A percentile compares a stretch with the other conserved stretches of the same genome.
Evolutionary conservation across 2,113 vertebrate species (phyloP).

Genomic region (Chaenogobius annularis): DNA sequence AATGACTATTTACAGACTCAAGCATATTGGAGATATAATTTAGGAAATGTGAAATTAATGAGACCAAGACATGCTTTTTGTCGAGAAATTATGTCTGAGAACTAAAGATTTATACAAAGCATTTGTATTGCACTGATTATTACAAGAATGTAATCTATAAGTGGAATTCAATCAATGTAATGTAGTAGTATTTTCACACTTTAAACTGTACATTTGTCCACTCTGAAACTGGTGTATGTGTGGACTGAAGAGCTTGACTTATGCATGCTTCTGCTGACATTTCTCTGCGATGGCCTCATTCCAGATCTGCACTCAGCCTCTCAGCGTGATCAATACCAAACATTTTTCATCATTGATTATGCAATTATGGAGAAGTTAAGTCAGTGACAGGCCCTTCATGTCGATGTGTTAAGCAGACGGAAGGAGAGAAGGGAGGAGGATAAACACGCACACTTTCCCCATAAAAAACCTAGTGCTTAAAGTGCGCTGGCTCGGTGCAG

Average conservation of each 20-base stretch:
- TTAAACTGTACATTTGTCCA: not conserved
- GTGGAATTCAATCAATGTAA: not conserved
- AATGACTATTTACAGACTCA: not conserved
- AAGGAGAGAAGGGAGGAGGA: conserved; percentile 26
- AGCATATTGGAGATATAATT: not conserved
- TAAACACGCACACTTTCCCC: conserved; percentile 38
- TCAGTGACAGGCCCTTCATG: conserved; percentile 44
- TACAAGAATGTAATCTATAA: not conserved
- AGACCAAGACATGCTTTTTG: not conserved
- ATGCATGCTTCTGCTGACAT: conserved; percentile 2
- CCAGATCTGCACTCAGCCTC: conserved; percentile 43
- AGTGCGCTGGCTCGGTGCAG: conserved; percentile 59
- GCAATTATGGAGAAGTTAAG: conserved; percentile 74
- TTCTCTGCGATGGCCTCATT: conserved; percentile 26
- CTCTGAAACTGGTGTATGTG: not conserved
- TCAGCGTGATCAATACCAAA: conserved; percentile 68
- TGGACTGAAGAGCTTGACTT: not conserved
- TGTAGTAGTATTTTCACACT: not conserved
- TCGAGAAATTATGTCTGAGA: not conserved
- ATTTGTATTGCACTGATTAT: not conserved
- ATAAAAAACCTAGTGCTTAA: conserved; percentile 51
- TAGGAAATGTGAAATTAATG: not conserved
- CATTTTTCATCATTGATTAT: conserved; percentile 78
- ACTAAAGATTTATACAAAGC: not conserved
- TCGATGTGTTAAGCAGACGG: conserved; percentile 33